Evolutionary conservation across 2,888 invertebrate species (phyloP), one percentile per base, ranked within the genome.

Genomic region (Beris chalybata): DNA sequence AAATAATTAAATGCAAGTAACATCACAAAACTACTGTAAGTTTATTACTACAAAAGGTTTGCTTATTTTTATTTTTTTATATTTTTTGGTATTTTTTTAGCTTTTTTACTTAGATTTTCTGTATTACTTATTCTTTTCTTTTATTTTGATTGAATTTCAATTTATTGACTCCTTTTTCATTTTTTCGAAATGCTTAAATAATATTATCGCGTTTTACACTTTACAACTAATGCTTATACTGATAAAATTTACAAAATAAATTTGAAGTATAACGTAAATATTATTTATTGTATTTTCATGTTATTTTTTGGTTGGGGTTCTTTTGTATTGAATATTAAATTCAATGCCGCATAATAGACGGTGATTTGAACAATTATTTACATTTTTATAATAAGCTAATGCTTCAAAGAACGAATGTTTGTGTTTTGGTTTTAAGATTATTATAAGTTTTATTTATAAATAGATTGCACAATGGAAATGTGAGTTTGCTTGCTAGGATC

Each of bases 91-190:
- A 53, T 53, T 64, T 54, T 52, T 43, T 44, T 54, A 53, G 43
- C 13, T 44, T 50, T 52, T 52, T 7, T 13, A 50, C 32, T 15
- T 57, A 48, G 15, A 52, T 63, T 52, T 65, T 32, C 22, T 32
- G 38, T 65, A 55, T 45, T 31, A 32, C 47, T 13, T 30, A 22
- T 57, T 12, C 12, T 59, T 66, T 12, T 13, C 43, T 65, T n/a
- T 63, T 65, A 15, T 30, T 59, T 59, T 66, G 45, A 66, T 45
- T 55, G 31, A 48, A 61, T 54, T 54, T 44, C 45, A 38, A 22
- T 64, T 22, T 38, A 53, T 38, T 50, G 58, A 15, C 30, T 65
- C 52, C 32, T 13, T 50, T 52, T 65, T 43, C 43, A 38, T 50
- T 58, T 52, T n/a, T 52, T 58, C 58, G 15, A 56, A 58, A 47